phyloP scores from a whole-genome alignment of 1,140 invertebrate species.

The Drosophila cardini region DNA sequence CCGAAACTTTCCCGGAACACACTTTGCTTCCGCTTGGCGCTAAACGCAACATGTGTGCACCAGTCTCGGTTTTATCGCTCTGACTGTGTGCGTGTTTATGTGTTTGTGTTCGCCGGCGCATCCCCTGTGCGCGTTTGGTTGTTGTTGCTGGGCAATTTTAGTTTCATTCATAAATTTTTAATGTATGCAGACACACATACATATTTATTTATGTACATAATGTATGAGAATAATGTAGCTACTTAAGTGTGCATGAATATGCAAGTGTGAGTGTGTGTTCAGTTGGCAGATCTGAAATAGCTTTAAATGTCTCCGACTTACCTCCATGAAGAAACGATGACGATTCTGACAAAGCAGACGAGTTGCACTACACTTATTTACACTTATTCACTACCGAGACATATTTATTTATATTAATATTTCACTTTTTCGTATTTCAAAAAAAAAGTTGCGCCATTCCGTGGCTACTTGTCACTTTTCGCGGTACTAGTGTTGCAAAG shows the following conservation, averaged over 20 bases:
- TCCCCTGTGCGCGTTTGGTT: constrained; percentile 16
- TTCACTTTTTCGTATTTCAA: too few relatives aligned
- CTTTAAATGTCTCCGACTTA: too few relatives aligned
- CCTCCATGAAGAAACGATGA: background rate
- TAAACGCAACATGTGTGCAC: constrained; percentile 70
- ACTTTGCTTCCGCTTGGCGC: constrained; percentile 58
- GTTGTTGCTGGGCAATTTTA: constrained; percentile 38
- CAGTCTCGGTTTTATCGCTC: constrained; percentile 28
- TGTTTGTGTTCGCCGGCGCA: constrained; percentile 26
- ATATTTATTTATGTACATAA: background rate
- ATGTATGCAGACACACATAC: constrained; percentile 2
- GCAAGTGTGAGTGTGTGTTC: constrained; percentile 4
- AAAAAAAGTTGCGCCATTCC: constrained; percentile 2
- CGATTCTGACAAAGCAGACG: background rate
- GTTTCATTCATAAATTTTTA: constrained; percentile 52
- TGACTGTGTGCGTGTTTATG: constrained; percentile 11
- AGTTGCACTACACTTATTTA: background rate
- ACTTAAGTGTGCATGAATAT: background rate
- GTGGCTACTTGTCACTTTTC: constrained; percentile 15
- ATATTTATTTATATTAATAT: background rate
- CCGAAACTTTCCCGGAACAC: constrained; percentile 52
- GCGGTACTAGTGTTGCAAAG: constrained; percentile 28
- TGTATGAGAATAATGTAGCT: background rate
- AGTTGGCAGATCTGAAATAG: background rate
- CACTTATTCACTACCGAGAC: background rate